These are phyloP conservation scores for Fissipunctia ypsillon DNA, from an alignment of 2,888 invertebrate genomes.

Conservation along the genomic window DNA sequence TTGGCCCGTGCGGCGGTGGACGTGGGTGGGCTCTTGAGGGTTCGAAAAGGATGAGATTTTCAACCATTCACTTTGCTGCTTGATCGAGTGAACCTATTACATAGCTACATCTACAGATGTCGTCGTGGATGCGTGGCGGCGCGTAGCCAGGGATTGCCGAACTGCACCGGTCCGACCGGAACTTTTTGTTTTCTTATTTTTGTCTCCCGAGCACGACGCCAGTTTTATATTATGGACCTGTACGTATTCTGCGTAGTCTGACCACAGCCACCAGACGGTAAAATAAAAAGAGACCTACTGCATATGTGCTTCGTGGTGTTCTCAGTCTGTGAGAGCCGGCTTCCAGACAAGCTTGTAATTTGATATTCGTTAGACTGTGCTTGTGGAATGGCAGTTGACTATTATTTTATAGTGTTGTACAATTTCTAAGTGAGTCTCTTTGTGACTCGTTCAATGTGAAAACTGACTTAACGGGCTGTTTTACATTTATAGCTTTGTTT, in stretches of 20 bases:
- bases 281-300: constrained; percentile 17
- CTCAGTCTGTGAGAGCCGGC: background rate
- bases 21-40: background rate
- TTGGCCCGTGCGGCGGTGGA: background rate
- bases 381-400: constrained; percentile 10
- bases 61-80: background rate
- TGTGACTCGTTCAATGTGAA: constrained; percentile 37
- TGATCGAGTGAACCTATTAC: background rate
- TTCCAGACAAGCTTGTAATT: constrained; percentile 13
- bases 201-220: constrained; percentile 25
- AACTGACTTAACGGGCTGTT: constrained; percentile 34
- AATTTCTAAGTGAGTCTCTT: constrained; percentile 25
- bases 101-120: constrained; percentile 29
- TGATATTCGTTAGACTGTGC: constrained; percentile 28
- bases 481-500: constrained; percentile 55
- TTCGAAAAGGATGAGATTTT: constrained; percentile 8
- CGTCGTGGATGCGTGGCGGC: constrained; percentile 19
- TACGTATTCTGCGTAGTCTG: constrained; percentile 19
- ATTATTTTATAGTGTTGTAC: constrained; percentile 22
- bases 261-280: constrained; percentile 4
- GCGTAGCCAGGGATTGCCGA: constrained; percentile 3
- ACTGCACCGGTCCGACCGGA: constrained; percentile 47
- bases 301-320: constrained; percentile 16
- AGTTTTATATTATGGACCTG: constrained; percentile 32
- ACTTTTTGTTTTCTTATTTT: constrained; percentile 38